A percentile compares a stretch with the other conserved stretches of the same genome.
These are phyloP conservation scores for Mycteria americana DNA, from an alignment of 2,797 vertebrate genomes.

Conservation along the genomic window DNA sequence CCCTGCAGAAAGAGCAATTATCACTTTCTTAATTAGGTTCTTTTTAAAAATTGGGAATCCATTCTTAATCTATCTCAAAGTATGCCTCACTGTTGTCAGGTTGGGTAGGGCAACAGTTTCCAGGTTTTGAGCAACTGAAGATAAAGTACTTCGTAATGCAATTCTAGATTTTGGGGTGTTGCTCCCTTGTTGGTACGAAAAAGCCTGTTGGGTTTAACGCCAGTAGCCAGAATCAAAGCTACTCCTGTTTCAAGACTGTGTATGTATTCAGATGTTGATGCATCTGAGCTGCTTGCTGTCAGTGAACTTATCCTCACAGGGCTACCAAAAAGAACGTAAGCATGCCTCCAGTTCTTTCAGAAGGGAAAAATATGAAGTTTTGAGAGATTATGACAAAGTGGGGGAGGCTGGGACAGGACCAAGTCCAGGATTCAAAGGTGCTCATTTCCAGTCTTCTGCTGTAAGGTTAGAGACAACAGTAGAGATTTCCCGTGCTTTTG, in stretches of 20 bases:
- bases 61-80: background rate
- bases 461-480: background rate
- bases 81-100: background rate
- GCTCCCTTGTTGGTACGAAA: background rate
- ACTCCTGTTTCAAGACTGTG: background rate
- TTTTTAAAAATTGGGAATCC: background rate
- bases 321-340: background rate
- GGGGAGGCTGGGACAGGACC: background rate
- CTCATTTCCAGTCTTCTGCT: background rate
- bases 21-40: background rate
- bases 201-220: background rate
- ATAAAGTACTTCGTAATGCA: background rate
- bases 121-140: background rate
- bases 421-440: background rate
- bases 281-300: background rate
- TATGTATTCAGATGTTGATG: background rate
- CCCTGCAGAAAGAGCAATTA: background rate
- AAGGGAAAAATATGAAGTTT: background rate
- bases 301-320: background rate
- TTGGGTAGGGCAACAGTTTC: background rate
- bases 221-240: background rate
- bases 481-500: background rate
- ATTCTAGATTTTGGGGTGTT: background rate
- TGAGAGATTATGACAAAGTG: background rate
- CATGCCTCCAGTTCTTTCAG: background rate